Base-by-base conservation (phyloP, 2,797 vertebrate species). In the Cyclopterus lumpus region DNA sequence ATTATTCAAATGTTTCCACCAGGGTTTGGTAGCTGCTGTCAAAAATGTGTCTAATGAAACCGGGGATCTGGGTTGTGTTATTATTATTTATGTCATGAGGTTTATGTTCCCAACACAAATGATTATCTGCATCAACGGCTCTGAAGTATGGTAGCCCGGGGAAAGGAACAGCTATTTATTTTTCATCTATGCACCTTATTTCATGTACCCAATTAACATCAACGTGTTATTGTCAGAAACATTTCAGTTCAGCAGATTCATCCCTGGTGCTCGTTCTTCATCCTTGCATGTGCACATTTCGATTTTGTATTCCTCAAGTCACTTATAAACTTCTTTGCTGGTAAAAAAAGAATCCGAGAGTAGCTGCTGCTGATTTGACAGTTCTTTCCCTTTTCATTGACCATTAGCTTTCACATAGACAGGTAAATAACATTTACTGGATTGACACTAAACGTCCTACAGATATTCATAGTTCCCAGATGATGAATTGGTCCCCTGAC, bases 1-100 rank as follows among this genome's bases (percentile, higher is more conserved):
- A 90, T 86, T 85, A 82, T 86, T 80, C 77, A 89, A 85, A 81
- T 54, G 80, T 86, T 82, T 82, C 79, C 84, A 75, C 36, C 53
- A 75, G 83, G 71, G 67, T 80, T 77, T 55, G 46, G 42, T 79
- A 34, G 78, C 72, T 67, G 75, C 48, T 76, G 65, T 89, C 82
- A 79, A 83, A 75, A 81, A 77, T 67, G 70, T 70, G 67, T 82
- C 61, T 71, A 71, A 86, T 85, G 81, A 79, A 83, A 69, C 36
- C 26, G 32, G 40, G 70, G 48, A 75, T 84, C 77, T 79, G 76
- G 67, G 67, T 67, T 75, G 63, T 79, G 71, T 80, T 85, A 59
- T 51, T 80, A 73, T 78, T 76, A 77, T 80, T 79, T 70, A 78
- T 86, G 69, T 81, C 49, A n/a, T 18, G 30, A 54, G 62, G 40